phyloP scores from a whole-genome alignment of 2,888 invertebrate species.

The Chaetogeoica ovagalla region DNA sequence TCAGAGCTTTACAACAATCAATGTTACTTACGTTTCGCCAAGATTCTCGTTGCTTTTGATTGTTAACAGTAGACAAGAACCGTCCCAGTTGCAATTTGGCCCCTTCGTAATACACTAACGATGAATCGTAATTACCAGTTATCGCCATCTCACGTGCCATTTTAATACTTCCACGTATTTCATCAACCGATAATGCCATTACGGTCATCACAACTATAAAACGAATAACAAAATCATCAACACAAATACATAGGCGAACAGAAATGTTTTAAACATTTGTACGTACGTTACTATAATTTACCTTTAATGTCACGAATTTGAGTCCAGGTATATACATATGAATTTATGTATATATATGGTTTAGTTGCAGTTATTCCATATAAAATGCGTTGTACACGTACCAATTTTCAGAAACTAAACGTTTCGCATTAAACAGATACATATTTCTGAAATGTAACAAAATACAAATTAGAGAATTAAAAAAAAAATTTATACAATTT shows the following conservation, averaged over 20 bases:
- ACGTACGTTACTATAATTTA: neutral
- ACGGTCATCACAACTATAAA: constrained; percentile 59
- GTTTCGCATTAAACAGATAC: neutral
- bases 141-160: constrained; percentile 93
- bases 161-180: constrained; percentile 93
- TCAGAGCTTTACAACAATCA: neutral
- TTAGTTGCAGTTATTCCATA: neutral
- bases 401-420: neutral
- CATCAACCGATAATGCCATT: constrained; percentile 87
- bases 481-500: neutral
- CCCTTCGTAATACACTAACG: constrained; percentile 90
- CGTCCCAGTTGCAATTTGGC: constrained; percentile 88
- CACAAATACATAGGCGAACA: neutral
- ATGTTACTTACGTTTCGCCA: constrained; percentile 68
- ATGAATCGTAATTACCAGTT: constrained; percentile 93
- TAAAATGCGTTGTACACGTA: neutral
- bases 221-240: neutral
- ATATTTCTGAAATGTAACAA: constrained; percentile 13
- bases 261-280: neutral
- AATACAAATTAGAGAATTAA: constrained; percentile 4
- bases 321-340: neutral
- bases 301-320: constrained; percentile 34
- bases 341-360: too few species aligned
- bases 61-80: constrained; percentile 76
- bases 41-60: constrained; percentile 79